These are phyloP conservation scores for Drosophila hydei DNA, from an alignment of 1,140 invertebrate genomes.

Conservation along the genomic window DNA sequence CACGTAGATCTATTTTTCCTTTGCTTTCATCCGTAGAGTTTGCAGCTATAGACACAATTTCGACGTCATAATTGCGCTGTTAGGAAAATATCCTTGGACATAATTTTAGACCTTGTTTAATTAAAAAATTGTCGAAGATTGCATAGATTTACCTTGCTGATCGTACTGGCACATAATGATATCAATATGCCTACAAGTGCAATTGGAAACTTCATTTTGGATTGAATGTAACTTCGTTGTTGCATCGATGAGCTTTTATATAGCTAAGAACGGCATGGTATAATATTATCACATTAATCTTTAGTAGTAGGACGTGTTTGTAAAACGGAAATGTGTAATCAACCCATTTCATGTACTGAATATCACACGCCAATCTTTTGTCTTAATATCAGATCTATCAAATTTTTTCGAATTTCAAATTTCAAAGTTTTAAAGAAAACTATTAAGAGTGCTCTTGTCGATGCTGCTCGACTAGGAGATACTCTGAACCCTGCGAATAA, in stretches of 20 bases:
- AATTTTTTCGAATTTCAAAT: too few relatives aligned
- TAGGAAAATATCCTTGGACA: neutral
- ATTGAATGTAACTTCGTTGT: neutral
- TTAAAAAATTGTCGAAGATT: neutral
- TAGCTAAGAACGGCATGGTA: neutral
- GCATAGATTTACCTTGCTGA: neutral
- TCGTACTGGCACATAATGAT: neutral
- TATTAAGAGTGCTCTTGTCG: too few relatives aligned
- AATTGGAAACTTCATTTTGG: neutral
- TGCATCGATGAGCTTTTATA: neutral
- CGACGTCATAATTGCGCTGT: neutral
- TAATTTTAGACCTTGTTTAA: neutral
- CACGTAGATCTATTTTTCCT: neutral
- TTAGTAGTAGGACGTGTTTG: neutral
- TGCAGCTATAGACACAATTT: neutral
- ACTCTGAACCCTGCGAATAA: too few relatives aligned
- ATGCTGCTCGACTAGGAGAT: too few relatives aligned
- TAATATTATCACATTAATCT: neutral
- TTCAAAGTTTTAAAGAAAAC: too few relatives aligned
- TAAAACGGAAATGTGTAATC: neutral
- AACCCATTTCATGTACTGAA: neutral
- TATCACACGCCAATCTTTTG: neutral
- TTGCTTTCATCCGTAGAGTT: conserved; percentile 11
- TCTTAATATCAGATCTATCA: neutral
- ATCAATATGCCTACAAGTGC: neutral